Evolutionary conservation across 2,797 vertebrate genomes (phyloP), one percentile per base, ranked within the genome.

Genomic region (Myotis vivesi): DNA sequence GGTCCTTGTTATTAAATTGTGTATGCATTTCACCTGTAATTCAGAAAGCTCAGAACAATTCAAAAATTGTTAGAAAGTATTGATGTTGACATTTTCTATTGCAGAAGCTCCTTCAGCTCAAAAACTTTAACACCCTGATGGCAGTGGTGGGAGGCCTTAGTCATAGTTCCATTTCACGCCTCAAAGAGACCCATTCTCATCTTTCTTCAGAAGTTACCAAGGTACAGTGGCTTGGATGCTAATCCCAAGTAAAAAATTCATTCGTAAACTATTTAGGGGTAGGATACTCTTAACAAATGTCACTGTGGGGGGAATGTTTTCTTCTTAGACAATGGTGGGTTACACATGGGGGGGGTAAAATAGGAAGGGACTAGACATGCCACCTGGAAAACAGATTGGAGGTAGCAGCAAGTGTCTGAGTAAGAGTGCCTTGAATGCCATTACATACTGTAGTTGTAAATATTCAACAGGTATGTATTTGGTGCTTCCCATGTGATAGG

Each of bases 101-200:
- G 89, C 98, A 99, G 99, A 99, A 99, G 97, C 98, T 99, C 71
- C 98, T 99, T 94, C 98, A 99, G 92, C 98, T 99, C 57, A 99
- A 99, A 98, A 99, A 99, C 98, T 99, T 99, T 96, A 99, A 99
- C 97, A 99, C 99, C 1, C 94, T 99, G 97, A 99, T 99, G 99
- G 99, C 99, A 0, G 99, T 99, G 97, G 99, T 99, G 30, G 99
- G 99, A 53, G 99, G 99, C 28, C 98, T 99, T 51, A 99, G 99
- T 95, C 99, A 99, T 97, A 99, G 99, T 91, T 99, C 99, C 92
- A 99, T 99, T 96, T 99, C 99, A 90, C 99, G 99, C 86, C 98
- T 99, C 89, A 99, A 99, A 97, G 99, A 99, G 98, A 99, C 99
- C 8, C 99, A 99, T 94, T 98, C 98, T 79, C 99, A 99, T 96